Percentiles rank a stretch among this genome's conserved stretches.
phyloP scores from a whole-genome alignment of 2,113 vertebrate species.

The Sus scrofa region T2T-Sscrofa CM000818.6:80333001-80333500 shows the following conservation, averaged over 20 bases:
- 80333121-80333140: neutral
- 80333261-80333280: neutral
- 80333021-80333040: neutral
- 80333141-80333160: neutral
- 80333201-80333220: neutral
- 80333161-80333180: neutral
- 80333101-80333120: neutral
- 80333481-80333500: neutral
- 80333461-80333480: neutral
- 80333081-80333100: neutral
- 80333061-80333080: neutral
- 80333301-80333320: neutral
- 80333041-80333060: neutral
- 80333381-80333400: neutral
- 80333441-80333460: neutral
- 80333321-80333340: neutral
- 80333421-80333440: too few species aligned
- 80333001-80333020: neutral
- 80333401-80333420: neutral
- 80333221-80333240: neutral
- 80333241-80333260: neutral
- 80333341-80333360: neutral
- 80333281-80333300: neutral
- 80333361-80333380: neutral
- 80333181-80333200: neutral